Base-by-base conservation (phyloP, 92 coral and sea anemone species). In the Epizoanthus scotinus region DNA sequence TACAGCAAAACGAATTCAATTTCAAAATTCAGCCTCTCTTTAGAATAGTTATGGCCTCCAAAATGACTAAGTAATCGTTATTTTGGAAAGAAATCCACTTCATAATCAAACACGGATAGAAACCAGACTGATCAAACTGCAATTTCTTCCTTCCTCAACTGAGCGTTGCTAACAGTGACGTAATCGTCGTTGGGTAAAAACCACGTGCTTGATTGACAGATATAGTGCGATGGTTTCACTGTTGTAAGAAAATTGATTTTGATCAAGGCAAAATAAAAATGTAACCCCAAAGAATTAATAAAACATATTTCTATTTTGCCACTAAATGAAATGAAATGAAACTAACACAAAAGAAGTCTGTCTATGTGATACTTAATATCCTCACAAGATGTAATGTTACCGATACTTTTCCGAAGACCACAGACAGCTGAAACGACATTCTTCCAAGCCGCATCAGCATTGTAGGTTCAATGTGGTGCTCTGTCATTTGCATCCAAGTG, bases 191-290 rank as follows among this genome's bases (percentile, higher is more conserved):
- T 87, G 62, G 80, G 78, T 44, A 77, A 74, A 79, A 82, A 91
- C 89, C 99, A 95, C 99, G 99, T 95, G 99, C 87, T 79, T 92
- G 94, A 81, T 79, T 92, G 94, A 81, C 89, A 84, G 81, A 65
- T 62, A 20, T 74, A 63, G 70, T 47, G 36, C 36, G 4, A 31
- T 31, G 36, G 21, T 63, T 38, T 22, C 17, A 25, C 26, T 47
- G 59, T 86, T 29, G 42, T 78, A 78, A 87, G 98, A 95, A 95
- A 72, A 66, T 31, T 8, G 14, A 3, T 59, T 53, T 87, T 75
- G 78, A 86, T 86, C 94, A 83, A 0, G 3, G 2, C 0, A 27
- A 20, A 60, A 38, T 40, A n/a, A 54, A 22, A 19, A 62, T 18
- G 12, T 44, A 17, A 26, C 19, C 6, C 42, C 38, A 47, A 60